Evolutionary conservation across 2,113 vertebrate species (phyloP), one percentile per base, ranked within the genome.

Genomic region (Paradisaea rubra): DNA sequence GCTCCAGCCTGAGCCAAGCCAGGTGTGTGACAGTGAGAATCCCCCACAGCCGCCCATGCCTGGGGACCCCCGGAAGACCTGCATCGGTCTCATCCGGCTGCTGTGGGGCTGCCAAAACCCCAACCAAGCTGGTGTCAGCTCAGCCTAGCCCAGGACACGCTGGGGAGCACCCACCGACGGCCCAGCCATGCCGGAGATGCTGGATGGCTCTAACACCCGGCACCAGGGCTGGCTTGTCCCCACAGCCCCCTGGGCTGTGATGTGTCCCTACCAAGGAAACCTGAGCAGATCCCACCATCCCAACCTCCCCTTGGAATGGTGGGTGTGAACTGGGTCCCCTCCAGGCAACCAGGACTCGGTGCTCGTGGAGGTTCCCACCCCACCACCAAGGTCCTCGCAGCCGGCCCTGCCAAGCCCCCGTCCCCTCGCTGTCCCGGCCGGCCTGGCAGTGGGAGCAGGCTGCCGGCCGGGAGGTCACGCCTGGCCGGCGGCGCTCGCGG

Each of bases 61-160:
- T 35, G 61, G 54, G 30, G 30, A 19, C 11, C 20, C 28, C 18
- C 0, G 0, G 54, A 28, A 69, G 73, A 39, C 10, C 47, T 31
- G 7, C 4, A 1, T 2, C 0, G 0, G 4, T 54, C 7, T 0
- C n/a, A 10, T 33, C 33, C 1, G 0, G 22, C n/a, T 44, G 52
- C 1, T 3, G 35, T 41, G 53, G 50, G 18, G 23, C 53, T 72
- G 81, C 71, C 61, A 86, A 66, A 82, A 60, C 50, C 33, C 25
- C 31, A 13, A 33, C 49, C 11, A 13, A 69, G 21, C 33, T 13
- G 68, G 14, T 60, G 27, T 35, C 66, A 59, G 57, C 54, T 65
- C 52, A 42, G 70, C 28, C 27, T 47, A 33, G 47, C 28, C 27
- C 52, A 33, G 47, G 25, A 35, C 47, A 28, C 0, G 0, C 30